Conservation (phyloP, 2,888 invertebrate species). For the Papilio elwesi region DNA sequence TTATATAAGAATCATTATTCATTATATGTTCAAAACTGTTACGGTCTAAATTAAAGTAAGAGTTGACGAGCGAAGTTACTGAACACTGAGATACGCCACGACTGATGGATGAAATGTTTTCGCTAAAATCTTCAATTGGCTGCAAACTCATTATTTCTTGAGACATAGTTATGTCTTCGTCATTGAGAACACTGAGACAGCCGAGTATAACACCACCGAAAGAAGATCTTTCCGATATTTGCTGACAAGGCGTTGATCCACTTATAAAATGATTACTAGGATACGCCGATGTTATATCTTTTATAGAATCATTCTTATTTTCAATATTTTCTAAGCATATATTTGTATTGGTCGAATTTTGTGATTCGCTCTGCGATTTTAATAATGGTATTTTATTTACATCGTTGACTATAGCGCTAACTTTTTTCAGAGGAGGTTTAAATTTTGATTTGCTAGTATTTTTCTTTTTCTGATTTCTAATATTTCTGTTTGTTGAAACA, state of each 20-base stretch:
- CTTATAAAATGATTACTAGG: constrained; percentile 2
- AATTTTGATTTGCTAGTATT: constrained; percentile 37
- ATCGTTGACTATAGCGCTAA: constrained; percentile 33
- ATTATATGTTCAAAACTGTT: constrained; percentile 59
- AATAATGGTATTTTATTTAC: background rate
- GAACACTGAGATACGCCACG: constrained; percentile 58
- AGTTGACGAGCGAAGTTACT: constrained; percentile 60
- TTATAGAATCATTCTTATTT: background rate
- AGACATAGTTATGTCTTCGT: constrained; percentile 51
- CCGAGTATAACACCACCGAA: constrained; percentile 60
- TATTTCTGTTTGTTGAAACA: constrained; percentile 4
- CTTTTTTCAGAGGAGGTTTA: constrained; percentile 41
- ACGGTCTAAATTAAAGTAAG: constrained; percentile 67
- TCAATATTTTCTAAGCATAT: constrained; percentile 11
- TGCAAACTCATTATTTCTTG: constrained; percentile 41
- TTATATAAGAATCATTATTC: constrained; percentile 46
- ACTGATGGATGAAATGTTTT: constrained; percentile 46
- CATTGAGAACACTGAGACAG: constrained; percentile 64
- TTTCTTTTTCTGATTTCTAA: constrained; percentile 12
- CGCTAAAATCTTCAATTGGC: constrained; percentile 41
- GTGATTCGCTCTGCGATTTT: constrained; percentile 1
- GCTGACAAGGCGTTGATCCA: constrained; percentile 26
- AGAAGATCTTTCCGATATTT: constrained; percentile 35
- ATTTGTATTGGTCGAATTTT: background rate
- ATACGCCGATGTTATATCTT: background rate